Evolutionary conservation across 1,140 invertebrate genomes (phyloP).

Genomic region (Drosophila biarmipes): DNA sequence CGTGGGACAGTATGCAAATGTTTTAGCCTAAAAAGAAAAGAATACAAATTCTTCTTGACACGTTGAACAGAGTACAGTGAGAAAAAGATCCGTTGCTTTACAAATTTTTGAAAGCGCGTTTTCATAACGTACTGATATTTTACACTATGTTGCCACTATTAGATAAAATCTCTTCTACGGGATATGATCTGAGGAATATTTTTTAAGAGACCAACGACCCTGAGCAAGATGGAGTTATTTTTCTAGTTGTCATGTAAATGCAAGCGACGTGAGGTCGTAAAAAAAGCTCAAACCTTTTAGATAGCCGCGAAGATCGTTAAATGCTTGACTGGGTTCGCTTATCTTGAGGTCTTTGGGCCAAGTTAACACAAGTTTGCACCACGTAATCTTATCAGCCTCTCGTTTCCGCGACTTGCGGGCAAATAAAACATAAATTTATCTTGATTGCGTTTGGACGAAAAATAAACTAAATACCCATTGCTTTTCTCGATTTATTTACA

Average conservation of each 20-base stretch:
- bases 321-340: conserved; percentile 19
- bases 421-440: conserved; percentile 43
- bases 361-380: conserved; percentile 12
- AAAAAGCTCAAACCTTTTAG: conserved; percentile 25
- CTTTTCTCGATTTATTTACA: conserved; percentile 44
- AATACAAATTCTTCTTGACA: conserved; percentile 11
- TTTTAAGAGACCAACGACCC: conserved; percentile 51
- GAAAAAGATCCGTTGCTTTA: neutral
- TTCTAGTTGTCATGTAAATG: conserved; percentile 64
- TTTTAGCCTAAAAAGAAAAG: conserved; percentile 19
- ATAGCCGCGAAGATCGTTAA: conserved; percentile 10
- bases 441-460: conserved; percentile 7
- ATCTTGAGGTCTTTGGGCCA: conserved; percentile 38
- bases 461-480: conserved; percentile 51
- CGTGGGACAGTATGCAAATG: conserved; percentile 62
- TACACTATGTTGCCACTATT: too few relatives aligned
- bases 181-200: too few relatives aligned
- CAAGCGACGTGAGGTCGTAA: conserved; percentile 53
- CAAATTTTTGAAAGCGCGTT: too few relatives aligned
- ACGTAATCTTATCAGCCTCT: conserved; percentile 58
- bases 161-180: too few relatives aligned
- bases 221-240: conserved; percentile 27
- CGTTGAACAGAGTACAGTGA: conserved; percentile 9
- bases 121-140: too few relatives aligned
- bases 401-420: conserved; percentile 34